These are phyloP conservation scores for Crambe crambe DNA, from an alignment of 37 sponge, comb jelly and placozoan genomes.

Conservation along the genomic window DNA sequence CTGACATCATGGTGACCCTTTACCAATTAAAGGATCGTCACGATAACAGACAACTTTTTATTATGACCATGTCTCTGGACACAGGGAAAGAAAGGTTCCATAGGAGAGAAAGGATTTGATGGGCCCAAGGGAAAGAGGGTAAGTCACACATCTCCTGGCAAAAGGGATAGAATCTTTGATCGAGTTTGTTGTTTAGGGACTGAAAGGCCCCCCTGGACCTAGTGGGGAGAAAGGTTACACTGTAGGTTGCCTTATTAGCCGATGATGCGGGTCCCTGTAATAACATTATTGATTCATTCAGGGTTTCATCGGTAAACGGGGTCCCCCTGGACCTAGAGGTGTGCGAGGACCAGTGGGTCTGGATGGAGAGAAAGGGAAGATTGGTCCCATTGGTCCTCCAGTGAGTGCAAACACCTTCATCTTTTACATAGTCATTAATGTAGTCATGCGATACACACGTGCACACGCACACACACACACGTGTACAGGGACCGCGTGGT, in stretches of 20 bases:
- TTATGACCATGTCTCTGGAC: background rate
- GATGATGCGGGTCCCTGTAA: background rate
- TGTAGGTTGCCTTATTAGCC: background rate
- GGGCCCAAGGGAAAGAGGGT: conserved; percentile 34
- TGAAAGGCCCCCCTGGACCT: conserved; percentile 32
- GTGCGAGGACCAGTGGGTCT: conserved; percentile 32
- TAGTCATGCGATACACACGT: background rate
- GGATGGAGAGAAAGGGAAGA: conserved; percentile 45
- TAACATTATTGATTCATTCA: background rate
- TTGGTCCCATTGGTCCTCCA: conserved; percentile 42
- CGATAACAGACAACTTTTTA: no score
- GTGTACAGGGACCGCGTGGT: conserved; percentile 44
- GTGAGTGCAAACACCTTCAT: conserved; percentile 7
- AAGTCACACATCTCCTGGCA: background rate
- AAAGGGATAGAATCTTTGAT: background rate
- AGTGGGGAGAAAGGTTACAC: conserved; percentile 26
- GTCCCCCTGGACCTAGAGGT: conserved; percentile 45
- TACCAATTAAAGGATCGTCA: no score
- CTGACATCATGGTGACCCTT: no score
- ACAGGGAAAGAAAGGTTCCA: conserved; percentile 24
- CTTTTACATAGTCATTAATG: background rate
- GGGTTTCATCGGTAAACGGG: conserved; percentile 50
- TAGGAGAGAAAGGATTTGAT: conserved; percentile 26
- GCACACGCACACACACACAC: no score
- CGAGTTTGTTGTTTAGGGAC: conserved; percentile 23